phyloP scores from a whole-genome alignment of 2,797 vertebrate genomes.

The Arrhamphus sclerolepis region DNA sequence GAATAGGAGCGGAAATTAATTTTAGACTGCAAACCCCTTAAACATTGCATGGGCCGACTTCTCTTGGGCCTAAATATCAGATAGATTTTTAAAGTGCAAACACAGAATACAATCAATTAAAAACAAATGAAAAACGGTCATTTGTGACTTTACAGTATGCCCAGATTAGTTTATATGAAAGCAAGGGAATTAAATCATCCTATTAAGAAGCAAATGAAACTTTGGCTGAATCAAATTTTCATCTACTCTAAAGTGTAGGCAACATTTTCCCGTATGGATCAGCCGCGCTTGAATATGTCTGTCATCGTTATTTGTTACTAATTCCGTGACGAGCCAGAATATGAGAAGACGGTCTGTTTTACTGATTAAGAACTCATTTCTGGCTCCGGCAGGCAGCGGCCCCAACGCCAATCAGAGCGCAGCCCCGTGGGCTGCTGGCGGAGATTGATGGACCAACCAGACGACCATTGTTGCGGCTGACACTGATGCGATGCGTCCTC shows the following conservation, averaged over 20 bases:
- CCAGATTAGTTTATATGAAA: no score
- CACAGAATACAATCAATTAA: no score
- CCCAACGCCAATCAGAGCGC: constrained; percentile 62
- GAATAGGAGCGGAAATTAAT: constrained; percentile 55
- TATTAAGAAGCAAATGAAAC: no score
- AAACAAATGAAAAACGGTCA: no score
- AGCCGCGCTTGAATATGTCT: not conserved
- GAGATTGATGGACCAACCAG: constrained; percentile 77
- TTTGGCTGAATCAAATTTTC: no score
- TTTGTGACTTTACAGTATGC: no score
- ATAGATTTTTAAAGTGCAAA: no score
- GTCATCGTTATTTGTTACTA: constrained; percentile 8
- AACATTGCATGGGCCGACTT: not conserved
- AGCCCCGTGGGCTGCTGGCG: constrained; percentile 36
- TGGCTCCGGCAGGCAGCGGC: constrained; percentile 35
- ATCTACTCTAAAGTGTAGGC: no score
- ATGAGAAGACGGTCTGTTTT: constrained; percentile 17
- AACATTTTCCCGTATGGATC: not conserved
- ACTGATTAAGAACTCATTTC: constrained; percentile 64
- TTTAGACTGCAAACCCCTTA: constrained; percentile 1
- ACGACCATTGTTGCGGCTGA: constrained; percentile 72
- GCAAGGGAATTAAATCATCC: no score
- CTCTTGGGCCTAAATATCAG: not conserved
- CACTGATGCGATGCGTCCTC: constrained; percentile 75
- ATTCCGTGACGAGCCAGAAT: constrained; percentile 11